A percentile compares a stretch with the other conserved stretches of the same genome.
Evolutionary conservation across 2,888 invertebrate species (phyloP).

Genomic region (Diploptera punctata): DNA sequence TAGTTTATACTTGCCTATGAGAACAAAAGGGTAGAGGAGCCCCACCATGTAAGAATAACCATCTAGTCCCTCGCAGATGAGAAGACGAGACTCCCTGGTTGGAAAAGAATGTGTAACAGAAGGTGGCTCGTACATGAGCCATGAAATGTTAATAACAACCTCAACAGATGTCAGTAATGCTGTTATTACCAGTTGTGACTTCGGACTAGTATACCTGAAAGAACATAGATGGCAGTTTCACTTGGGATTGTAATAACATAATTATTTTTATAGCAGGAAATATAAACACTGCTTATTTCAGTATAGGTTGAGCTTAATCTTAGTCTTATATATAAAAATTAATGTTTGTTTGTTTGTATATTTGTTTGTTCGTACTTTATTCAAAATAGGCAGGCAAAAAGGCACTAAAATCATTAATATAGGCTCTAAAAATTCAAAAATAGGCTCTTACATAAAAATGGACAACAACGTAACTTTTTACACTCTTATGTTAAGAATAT

Average conservation of each 20-base stretch:
- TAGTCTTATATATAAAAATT: too few species aligned
- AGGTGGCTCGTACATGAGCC: constrained; percentile 59
- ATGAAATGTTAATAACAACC: constrained; percentile 56
- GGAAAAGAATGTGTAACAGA: constrained; percentile 54
- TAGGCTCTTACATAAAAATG: too few species aligned
- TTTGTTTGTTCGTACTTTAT: too few species aligned
- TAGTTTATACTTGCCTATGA: constrained; percentile 58
- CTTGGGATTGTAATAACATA: neutral
- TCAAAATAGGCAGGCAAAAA: too few species aligned
- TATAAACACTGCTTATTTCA: too few species aligned
- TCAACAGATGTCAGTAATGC: constrained; percentile 58
- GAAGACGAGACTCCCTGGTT: constrained; percentile 50
- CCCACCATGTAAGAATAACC: constrained; percentile 59
- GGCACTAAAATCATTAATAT: too few species aligned
- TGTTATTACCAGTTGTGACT: constrained; percentile 60
- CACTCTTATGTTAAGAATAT: too few species aligned
- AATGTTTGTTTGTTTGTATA: too few species aligned
- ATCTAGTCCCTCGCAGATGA: constrained; percentile 57
- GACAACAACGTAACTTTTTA: too few species aligned
- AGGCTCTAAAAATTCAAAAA: too few species aligned
- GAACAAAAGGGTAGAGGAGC: constrained; percentile 60
- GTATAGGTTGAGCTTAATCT: too few species aligned
- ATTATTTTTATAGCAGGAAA: too few species aligned
- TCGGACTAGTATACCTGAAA: constrained; percentile 56
- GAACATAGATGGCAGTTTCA: neutral